Evolutionary conservation across 2,888 invertebrate genomes (phyloP), one percentile per base, ranked within the genome.

Genomic region (Ferrisia virgata): DNA sequence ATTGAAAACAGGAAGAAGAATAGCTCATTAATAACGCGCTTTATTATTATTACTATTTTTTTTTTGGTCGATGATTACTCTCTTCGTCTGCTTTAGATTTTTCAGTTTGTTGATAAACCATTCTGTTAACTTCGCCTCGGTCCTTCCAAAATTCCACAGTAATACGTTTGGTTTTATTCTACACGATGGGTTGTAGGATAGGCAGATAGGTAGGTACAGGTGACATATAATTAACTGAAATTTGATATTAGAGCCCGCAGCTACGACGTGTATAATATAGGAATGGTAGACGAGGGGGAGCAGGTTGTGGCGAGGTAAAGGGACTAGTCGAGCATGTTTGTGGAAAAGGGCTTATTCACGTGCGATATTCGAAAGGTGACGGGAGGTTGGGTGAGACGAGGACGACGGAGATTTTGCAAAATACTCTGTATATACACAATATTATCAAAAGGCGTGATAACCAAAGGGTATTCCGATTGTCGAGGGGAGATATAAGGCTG

Each of bases 381-480:
- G 15, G 43, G 43, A 43, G 43, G 43, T 43, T 4, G 43, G 43
- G 43, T 15, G 15, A 15, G 43, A 3, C 15, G 43, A 43, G 43
- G 9, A 43, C 43, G 43, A 43, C 43, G 43, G 43, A 43, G 36
- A 36, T 36, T 36, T 36, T 36, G 36, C 36, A 36, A 36, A 36
- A 36, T 47, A 47, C 47, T 47, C 5, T 18, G 18, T 47, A 47
- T 47, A 47, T 47, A 47, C 40, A 47, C 79, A 79, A 47, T 79
- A 79, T 79, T 79, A 79, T 79, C 79, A 79, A 79, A 79, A 79
- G 47, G 47, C 79, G 79, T 79, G 79, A 79, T 79, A 79, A 79
- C 79, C 79, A 43, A 79, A 79, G 79, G 79, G 47, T 47, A 79
- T 47, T 79, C 43, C 79, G 43, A 79, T 28, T 79, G 40, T 79